phyloP scores from a whole-genome alignment of 2,888 invertebrate species.

The Synanthedon andrenaeformis region DNA sequence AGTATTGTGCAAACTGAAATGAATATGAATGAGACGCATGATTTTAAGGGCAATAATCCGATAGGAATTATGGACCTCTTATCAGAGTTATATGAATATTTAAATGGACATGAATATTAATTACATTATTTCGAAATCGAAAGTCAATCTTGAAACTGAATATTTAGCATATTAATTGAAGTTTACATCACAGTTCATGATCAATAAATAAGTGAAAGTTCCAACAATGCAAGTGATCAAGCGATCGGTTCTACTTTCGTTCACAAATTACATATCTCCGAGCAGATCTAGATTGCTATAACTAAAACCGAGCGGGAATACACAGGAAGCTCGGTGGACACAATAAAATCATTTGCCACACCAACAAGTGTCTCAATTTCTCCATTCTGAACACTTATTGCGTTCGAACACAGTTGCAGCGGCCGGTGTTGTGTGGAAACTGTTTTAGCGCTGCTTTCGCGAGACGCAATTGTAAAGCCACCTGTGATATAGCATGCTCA shows the following conservation, averaged over 20 bases:
- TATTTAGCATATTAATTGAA: background rate
- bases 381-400: conserved; percentile 31
- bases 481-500: conserved; percentile 3
- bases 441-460: conserved; percentile 32
- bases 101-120: background rate
- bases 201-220: conserved; percentile 12
- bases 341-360: conserved; percentile 17
- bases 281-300: conserved; percentile 1
- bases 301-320: conserved; percentile 4
- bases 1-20: conserved; percentile 16
- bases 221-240: conserved; percentile 6
- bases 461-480: conserved; percentile 15
- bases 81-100: background rate
- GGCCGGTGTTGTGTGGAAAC: conserved; percentile 26
- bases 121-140: background rate
- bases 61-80: background rate
- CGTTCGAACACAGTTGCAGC: conserved; percentile 24
- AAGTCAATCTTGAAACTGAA: background rate
- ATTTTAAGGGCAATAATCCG: conserved; percentile 11
- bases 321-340: conserved; percentile 1
- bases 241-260: conserved; percentile 13
- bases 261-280: conserved; percentile 13
- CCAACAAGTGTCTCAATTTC: conserved; percentile 34
- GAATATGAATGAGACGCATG: conserved; percentile 20
- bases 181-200: background rate